Evolutionary conservation across 2,888 invertebrate genomes (phyloP), one percentile per base, ranked within the genome.

Genomic region (Synergus japonicus): DNA sequence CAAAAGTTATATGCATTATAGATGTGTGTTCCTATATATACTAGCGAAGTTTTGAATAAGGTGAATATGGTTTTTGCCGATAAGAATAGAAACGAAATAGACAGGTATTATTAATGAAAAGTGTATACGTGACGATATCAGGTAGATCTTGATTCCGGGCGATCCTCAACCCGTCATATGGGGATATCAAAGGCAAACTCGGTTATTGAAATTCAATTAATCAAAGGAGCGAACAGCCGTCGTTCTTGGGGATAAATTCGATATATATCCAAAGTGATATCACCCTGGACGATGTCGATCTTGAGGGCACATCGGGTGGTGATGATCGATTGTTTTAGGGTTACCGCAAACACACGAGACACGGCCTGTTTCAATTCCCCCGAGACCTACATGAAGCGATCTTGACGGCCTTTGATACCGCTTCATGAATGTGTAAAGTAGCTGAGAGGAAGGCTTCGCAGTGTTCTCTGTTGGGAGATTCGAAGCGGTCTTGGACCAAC

Each of bases 321-420:
- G 85, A 86, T 90, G 90, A 91, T 91, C 89, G 90, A 91, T 91
- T 91, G 90, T 91, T 91, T 89, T 86, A 87, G 89, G 88, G 88
- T 89, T 89, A 89, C 90, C 89, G 90, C 89, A 90, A 91, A 90
- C 91, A 90, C 88, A 89, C 86, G 88, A 86, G 88, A 89, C 88
- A 89, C 84, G 87, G 82, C 87, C 86, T 84, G 86, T 85, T 87
- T 87, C 85, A 83, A 87, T 87, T 90, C 90, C 86, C 87, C 82
- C 73, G 85, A 84, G 85, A 85, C 85, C 83, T 83, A 77, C 83
- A 80, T 85, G 87, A 82, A 86, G 84, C 85, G 87, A 88, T 89
- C 89, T 89, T 88, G 87, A 84, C 86, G 88, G 88, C 87, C 90
- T 91, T 91, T 90, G 91, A 91, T 89, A 89, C 85, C 85, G 82